Base-by-base conservation (phyloP, 2,797 vertebrate species). In the Falco biarmicus region DNA sequence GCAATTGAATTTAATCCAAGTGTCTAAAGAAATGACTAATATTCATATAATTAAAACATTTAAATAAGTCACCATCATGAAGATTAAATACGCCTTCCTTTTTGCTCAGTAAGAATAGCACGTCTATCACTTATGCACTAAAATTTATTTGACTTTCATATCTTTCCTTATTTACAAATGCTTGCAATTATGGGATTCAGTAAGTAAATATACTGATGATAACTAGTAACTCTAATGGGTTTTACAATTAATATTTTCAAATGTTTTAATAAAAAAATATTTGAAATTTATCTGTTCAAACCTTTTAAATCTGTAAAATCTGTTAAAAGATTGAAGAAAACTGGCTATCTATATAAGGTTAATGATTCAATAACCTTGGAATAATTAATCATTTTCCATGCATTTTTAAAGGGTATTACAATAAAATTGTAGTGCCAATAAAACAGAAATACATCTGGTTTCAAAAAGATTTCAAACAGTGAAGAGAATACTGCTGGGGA, bases 391-490 rank as follows among this genome's bases (percentile, higher is more conserved):
- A 83, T 88, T 95, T 96, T 51, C 70, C 50, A 91, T 80, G n/a
- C 34, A 85, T 78, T 96, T 91, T 89, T 69, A 84, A 91, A 89
- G 65, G 16, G 3, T 73, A 31, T 65, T 82, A 48, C 0, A 1
- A 77, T 47, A 90, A 93, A 96, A 90, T 63, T 91, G 32, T 39
- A 86, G 20, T 76, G 50, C 32, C 37, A 64, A 79, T 28, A 93
- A 91, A 84, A 11, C 26, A 91, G 25, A 57, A 74, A 78, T 89
- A 29, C 10, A 22, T 93, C 47, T 61, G n/a, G 79, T 56, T 94
- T 92, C 28, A 82, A 82, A 89, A 92, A 73, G 6, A 76, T 91
- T 87, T 78, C 57, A 47, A 93, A 54, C 5, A 32, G 13, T 2
- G 34, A 18, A 87, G 15, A 39, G 9, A 96, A 71, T 32, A 91